Evolutionary conservation across 2,113 vertebrate genomes (phyloP), one percentile per base, ranked within the genome.

Genomic region (Macquaria ambigua): DNA sequence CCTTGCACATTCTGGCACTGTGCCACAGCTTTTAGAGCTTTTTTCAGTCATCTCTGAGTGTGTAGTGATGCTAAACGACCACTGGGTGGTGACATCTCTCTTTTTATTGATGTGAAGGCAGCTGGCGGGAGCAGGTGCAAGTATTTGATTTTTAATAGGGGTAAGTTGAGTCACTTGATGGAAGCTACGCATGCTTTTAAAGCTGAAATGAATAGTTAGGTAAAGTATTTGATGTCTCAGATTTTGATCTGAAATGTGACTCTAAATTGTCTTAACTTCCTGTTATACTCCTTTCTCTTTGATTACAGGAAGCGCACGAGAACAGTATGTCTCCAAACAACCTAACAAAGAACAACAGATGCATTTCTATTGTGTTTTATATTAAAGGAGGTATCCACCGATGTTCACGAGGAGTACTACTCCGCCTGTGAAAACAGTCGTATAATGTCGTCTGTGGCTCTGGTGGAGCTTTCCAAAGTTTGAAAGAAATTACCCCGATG

Each of bases 1-100:
- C 39, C 31, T 37, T 31, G 1, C 41, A 71, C 21, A 7, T 39
- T 39, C 5, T 70, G 46, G 46, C 25, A 37, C 55, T 69, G 39
- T 28, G n/a, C 28, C 23, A 1, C 71, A 81, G 31, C 14, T 55
- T 9, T 70, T 12, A 21, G 37, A 5, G 15, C 28, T 31, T 31
- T 31, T 31, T 31, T 31, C 28, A 64, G 18, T 52, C 5, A n/a
- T n/a, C 10, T 21, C 11, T 46, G 1, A 67, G 4, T 10, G 4
- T 92, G 92, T 68, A 89, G 71, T 86, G 23, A 78, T 12, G 15
- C 1, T 0, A 25, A 86, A 69, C 34, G 37, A 66, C 93, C 94
- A 91, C 90, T 87, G 8, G 91, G 66, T 92, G 92, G 92, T 21
- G 84, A 85, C 80, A 86, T 82, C 18, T 87, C 37, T 71, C 68